Base-by-base conservation (phyloP, 37 sponge, comb jelly and placozoan species). In the Chondrosia reniformis region DNA sequence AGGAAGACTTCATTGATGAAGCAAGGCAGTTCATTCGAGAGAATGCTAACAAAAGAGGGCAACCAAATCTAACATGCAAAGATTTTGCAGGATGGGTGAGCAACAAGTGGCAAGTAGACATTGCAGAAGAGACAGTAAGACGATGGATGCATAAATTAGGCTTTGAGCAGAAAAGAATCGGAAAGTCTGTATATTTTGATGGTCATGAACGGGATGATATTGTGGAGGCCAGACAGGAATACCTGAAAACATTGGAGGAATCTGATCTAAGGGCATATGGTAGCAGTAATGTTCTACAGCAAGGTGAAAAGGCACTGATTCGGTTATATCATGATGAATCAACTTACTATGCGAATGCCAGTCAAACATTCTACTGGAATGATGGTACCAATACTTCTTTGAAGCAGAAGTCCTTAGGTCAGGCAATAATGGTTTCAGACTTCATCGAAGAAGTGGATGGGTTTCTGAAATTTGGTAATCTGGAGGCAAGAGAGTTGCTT, bases 21-120 rank as follows among this genome's bases (percentile, higher is more conserved):
- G 63, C 63, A 62, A 12, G 19, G 27, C 27, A 62, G 17, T 62
- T 62, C 28, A n/a, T 62, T 22, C 63, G 63, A 12, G 27, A 62
- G 27, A 12, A 62, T 12, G 63, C 63, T 25, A 25, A 28, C 27
- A 62, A 25, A 25, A 62, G n/a, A 28, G 63, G 63, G 9, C 17
- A 62, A n/a, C 63, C 63, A 12, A 62, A 62, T 62, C 63, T 62
- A 22, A 62, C 63, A 12, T 9, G 17, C 63, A 62, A 28, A n/a
- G 63, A 62, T n/a, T 62, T 64, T 64, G 66, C 34, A 33, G 66
- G 33, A 21, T 64, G 66, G 66, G 66, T 64, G 33, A 64, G 33
- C 28, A 28, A 19, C 66, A 64, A 27, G 19, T 64, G 66, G 66
- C 34, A 28, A 32, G 34, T 2, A 33, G 66, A 64, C 17, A 64